A percentile compares a stretch with the other conserved stretches of the same genome.
These are phyloP conservation scores for Grapholita molesta DNA, from an alignment of 1,140 invertebrate genomes.

Conservation along the genomic window DNA sequence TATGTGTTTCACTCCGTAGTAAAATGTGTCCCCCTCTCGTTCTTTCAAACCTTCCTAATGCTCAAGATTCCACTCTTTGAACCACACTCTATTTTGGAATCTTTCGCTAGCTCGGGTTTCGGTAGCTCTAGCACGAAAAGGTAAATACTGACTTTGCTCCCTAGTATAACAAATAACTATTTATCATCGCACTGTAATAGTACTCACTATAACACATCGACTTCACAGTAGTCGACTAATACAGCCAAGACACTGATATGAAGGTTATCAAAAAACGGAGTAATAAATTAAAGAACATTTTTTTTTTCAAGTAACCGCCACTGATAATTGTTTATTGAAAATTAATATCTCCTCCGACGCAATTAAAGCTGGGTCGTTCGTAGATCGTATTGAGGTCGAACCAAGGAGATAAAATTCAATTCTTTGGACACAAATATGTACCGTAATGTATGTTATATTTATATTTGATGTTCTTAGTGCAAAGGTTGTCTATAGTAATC, in stretches of 20 bases:
- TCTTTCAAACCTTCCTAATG: too few relatives aligned
- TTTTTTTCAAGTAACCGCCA: conserved; percentile 51
- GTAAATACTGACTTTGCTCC: too few relatives aligned
- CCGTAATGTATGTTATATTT: not conserved
- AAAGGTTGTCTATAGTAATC: too few relatives aligned
- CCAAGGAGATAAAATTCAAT: conserved; percentile 12
- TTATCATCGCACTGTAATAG: too few relatives aligned
- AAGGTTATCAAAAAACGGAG: conserved; percentile 43
- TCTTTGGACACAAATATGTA: not conserved
- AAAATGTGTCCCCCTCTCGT: too few relatives aligned
- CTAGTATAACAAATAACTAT: too few relatives aligned
- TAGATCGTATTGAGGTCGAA: conserved; percentile 10
- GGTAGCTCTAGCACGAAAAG: too few relatives aligned
- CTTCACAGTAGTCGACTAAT: not conserved
- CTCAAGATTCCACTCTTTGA: too few relatives aligned
- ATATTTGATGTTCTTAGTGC: too few relatives aligned
- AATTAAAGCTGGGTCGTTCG: conserved; percentile 40
- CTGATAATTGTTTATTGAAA: conserved; percentile 65
- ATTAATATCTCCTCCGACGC: conserved; percentile 60
- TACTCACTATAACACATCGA: not conserved
- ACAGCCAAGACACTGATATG: conserved; percentile 22
- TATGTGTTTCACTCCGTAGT: too few relatives aligned
- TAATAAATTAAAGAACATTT: conserved; percentile 53
- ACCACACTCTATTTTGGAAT: too few relatives aligned
- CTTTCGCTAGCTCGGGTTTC: too few relatives aligned